phyloP scores from a whole-genome alignment of 2,888 invertebrate species.

The Metopia argyrocephala region DNA sequence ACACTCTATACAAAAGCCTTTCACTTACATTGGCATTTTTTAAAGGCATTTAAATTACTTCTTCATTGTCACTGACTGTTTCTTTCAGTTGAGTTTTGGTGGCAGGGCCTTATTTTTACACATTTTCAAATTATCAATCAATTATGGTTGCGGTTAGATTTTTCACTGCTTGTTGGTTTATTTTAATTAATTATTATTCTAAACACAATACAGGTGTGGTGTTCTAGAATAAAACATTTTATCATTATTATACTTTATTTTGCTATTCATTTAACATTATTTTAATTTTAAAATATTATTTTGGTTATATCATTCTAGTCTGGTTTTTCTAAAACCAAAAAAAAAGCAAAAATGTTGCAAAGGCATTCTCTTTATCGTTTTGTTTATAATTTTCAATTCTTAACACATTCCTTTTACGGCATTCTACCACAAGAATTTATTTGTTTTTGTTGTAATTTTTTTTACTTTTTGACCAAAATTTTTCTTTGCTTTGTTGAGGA shows the following conservation, averaged over 20 bases:
- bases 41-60: constrained; percentile 1
- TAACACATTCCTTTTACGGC: constrained; percentile 44
- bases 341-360: constrained; percentile 40
- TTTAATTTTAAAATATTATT: constrained; percentile 15
- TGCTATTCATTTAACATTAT: constrained; percentile 31
- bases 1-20: too few relatives aligned
- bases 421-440: constrained; percentile 17
- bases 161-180: constrained; percentile 20
- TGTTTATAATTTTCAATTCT: constrained; percentile 41
- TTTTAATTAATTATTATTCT: constrained; percentile 61
- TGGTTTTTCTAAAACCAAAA: constrained; percentile 33
- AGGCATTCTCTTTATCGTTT: constrained; percentile 32
- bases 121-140: neutral
- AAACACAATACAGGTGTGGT: constrained; percentile 54
- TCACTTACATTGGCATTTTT: too few relatives aligned
- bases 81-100: neutral
- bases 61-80: constrained; percentile 17
- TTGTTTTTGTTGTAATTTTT: neutral
- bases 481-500: constrained; percentile 37
- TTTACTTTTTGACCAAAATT: constrained; percentile 42
- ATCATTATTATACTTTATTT: constrained; percentile 35
- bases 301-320: constrained; percentile 58
- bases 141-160: neutral
- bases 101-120: neutral
- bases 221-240: constrained; percentile 59